Conservation (phyloP, 2,888 invertebrate species). For the Pristionchus fissidentatus region DNA sequence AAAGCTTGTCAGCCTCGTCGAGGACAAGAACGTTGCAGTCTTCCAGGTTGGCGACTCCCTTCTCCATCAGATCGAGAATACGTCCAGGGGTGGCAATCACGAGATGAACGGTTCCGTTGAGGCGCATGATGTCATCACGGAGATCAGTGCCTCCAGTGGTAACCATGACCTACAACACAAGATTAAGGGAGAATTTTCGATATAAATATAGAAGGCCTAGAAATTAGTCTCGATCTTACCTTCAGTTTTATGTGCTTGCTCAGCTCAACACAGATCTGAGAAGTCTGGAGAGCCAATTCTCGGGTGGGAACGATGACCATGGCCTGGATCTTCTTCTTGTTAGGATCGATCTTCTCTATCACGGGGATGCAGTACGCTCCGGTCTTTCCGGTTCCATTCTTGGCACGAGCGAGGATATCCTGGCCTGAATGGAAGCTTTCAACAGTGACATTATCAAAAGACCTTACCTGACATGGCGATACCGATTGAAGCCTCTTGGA, state of each 20-base stretch:
- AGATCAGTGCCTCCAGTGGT: slow-evolving; percentile 93
- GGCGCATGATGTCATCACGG: slow-evolving; percentile 97
- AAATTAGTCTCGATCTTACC: slow-evolving; percentile 87
- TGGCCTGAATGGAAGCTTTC: no score
- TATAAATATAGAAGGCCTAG: slow-evolving; percentile 99
- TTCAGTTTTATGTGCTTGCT: slow-evolving; percentile 96
- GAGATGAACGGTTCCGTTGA: slow-evolving; percentile 93
- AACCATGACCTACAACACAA: slow-evolving; percentile 95
- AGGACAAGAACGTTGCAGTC: slow-evolving; percentile 94
- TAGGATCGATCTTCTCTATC: slow-evolving; percentile 86
- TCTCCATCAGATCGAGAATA: slow-evolving; percentile 98
- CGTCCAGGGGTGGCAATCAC: slow-evolving; percentile 98
- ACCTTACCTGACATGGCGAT: no score
- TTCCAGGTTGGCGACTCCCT: slow-evolving; percentile 91
- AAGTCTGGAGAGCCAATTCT: slow-evolving; percentile 97
- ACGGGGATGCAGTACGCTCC: slow-evolving; percentile 99
- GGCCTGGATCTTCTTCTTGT: slow-evolving; percentile 91
- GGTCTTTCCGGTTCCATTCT: slow-evolving; percentile 98
- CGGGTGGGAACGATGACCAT: slow-evolving; percentile 97
- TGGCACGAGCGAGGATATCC: slow-evolving; percentile 96
- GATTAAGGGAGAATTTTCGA: slow-evolving; percentile 96
- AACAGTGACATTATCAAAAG: no score
- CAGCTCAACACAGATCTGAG: slow-evolving; percentile 88
- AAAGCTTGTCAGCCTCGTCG: slow-evolving; percentile 93
- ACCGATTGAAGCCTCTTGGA: no score